Evolutionary conservation across 2,888 invertebrate species (phyloP), one percentile per base, ranked within the genome.

Genomic region (Oxyteleia sp.): DNA sequence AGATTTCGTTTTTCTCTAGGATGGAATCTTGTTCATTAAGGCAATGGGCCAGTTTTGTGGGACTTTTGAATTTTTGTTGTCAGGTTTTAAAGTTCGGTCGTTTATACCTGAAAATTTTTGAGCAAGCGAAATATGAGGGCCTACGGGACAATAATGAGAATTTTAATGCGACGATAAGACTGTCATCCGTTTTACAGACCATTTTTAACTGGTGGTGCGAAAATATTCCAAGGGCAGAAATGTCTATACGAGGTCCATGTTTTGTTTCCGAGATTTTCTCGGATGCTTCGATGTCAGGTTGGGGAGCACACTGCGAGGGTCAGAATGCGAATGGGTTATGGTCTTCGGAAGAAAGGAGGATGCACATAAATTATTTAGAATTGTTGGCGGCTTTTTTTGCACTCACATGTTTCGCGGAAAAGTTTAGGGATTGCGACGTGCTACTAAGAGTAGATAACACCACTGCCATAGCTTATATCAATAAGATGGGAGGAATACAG

Each of bases 381-480:
- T n/a, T 53, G 15, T 13, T 29, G 23, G 32, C 53, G 11, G 53
- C 32, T 4, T 53, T 32, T 32, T 15, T 53, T 4, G 29, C 53
- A 4, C 32, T 32, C n/a, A 53, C 29, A 32, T 53, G 13, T 8
- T 53, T 53, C 2, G 53, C 32, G 15, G 15, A 8, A 1, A 29
- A 53, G 7, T 4, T n/a, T 13, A 29, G 32, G 7, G 13, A 59
- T 20, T 59, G 59, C 13, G 41, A 59, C 18, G 13, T 59, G 11
- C 23, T 59, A 10, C 32, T 59, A 7, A 18, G 59, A 4, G 18
- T 59, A 2, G 59, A 59, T 13, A 59, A 59, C 13, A 59, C 38
- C 2, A 83, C 74, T 2, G 82, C 64, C 7, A 69, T 66, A 26
- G 16, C 64, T 11, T 51, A 82, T 76, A 75, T n/a, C n/a, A n/a